Base-by-base conservation (phyloP, 2,797 vertebrate genomes). In the Liparis tanakae region DNA sequence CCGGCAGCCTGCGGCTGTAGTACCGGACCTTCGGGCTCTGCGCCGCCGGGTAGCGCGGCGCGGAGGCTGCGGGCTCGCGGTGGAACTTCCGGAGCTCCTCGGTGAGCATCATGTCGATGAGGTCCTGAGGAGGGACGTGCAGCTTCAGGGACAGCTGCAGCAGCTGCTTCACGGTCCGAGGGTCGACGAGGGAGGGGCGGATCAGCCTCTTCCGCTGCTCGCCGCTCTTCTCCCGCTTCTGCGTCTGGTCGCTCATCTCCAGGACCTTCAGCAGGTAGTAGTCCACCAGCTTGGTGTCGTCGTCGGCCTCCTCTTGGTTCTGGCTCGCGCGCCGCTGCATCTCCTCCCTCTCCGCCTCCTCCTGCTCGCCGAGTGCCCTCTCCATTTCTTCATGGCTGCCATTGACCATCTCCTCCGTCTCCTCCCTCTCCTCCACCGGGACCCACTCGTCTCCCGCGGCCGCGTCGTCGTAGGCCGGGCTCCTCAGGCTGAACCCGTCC, bases 381-480 rank as follows among this genome's bases (percentile, higher is more conserved):
- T 97, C 96, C 60, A 94, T 90, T 61, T 97, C 96, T 74, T 98
- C 96, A 70, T 96, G 97, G 88, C 94, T 97, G 3, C 97, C 94
- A 84, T 96, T 97, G 74, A 96, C 93, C 87, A 97, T 91, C 90
- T 98, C 97, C 48, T 98, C 97, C 15, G 95, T 96, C 90, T 98
- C 97, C 72, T 96, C 93, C 89, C 97, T 96, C 88, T 98, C 96
- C 82, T 99, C 98, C 54, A 96, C 82, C 9, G 98, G 98, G 65
- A 96, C 96, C 98, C 98, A 99, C 7, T 98, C 97, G 89, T 99
- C 98, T 64, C 97, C 97, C 30, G 97, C 97, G 5, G 96, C 94
- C 50, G 96, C 96, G 6, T 98, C 97, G 82, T 98, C 98, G 13
- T 98, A 98, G 20, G 96, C 96, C 53, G 96, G 95, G 85, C 96